A percentile compares a stretch with the other conserved stretches of the same genome.
These are phyloP conservation scores for Drosophila trichaetosa DNA, from an alignment of 2,888 invertebrate species.

Conservation along the genomic window DNA sequence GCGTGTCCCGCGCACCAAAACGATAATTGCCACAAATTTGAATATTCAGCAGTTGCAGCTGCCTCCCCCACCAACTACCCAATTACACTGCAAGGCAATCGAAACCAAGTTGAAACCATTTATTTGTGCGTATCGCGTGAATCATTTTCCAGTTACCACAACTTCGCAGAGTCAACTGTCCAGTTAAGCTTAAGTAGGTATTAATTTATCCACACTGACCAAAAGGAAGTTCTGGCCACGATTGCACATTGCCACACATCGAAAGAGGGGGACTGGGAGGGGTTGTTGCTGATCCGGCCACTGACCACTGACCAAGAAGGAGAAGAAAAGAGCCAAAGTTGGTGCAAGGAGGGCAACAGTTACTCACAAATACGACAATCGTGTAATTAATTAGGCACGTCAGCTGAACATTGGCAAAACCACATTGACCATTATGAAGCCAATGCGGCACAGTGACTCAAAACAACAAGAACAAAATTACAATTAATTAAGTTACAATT, in stretches of 20 bases:
- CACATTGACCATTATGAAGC: constrained; percentile 45
- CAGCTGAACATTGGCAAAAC: constrained; percentile 75
- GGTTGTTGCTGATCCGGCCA: constrained; percentile 27
- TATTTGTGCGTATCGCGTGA: constrained; percentile 62
- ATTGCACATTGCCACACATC: constrained; percentile 72
- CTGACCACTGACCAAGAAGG: constrained; percentile 33
- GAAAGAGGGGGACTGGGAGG: constrained; percentile 10
- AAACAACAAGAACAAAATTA: not conserved
- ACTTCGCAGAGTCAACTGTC: constrained; percentile 57
- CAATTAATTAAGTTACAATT: not conserved
- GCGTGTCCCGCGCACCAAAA: constrained; percentile 32
- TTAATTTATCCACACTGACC: constrained; percentile 79
- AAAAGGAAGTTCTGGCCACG: constrained; percentile 38
- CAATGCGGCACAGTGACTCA: constrained; percentile 53
- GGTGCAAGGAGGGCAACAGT: constrained; percentile 42
- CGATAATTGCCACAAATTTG: constrained; percentile 68
- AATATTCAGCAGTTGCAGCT: constrained; percentile 54
- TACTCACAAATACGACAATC: constrained; percentile 79
- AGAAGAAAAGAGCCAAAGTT: constrained; percentile 39
- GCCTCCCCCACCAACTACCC: not conserved
- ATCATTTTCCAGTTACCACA: constrained; percentile 59
- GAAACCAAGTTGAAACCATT: constrained; percentile 13
- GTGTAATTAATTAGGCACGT: constrained; percentile 83
- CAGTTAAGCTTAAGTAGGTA: constrained; percentile 82
- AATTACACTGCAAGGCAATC: not conserved